A percentile compares a stretch with the other conserved stretches of the same genome.
These are phyloP conservation scores for Rhegmatorhina hoffmannsi DNA, from an alignment of 2,113 vertebrate genomes.

Conservation along the genomic window DNA sequence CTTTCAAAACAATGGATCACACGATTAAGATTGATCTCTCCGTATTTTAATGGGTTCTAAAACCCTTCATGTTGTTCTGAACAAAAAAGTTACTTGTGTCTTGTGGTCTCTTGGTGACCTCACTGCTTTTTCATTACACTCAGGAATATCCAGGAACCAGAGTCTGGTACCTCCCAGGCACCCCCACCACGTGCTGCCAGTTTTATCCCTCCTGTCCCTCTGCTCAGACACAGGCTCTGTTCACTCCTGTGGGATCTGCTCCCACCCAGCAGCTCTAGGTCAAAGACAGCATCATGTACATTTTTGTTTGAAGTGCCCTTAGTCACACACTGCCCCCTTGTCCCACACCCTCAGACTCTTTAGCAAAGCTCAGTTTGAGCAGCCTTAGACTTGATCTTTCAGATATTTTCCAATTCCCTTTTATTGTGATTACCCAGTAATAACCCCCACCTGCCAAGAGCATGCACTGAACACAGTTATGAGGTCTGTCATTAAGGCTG, in stretches of 20 bases:
- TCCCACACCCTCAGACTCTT: not conserved
- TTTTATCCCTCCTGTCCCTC: not conserved
- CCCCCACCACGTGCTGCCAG: accelerated
- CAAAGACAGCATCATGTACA: not conserved
- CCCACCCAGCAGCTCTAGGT: not conserved
- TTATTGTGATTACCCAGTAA: not conserved
- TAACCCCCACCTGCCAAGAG: not conserved
- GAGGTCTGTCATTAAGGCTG: not conserved
- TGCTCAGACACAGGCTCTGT: not conserved
- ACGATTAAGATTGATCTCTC: not conserved
- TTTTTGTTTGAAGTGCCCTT: not conserved
- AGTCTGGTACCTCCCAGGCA: not conserved
- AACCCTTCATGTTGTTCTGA: not conserved
- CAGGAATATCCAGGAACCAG: not conserved
- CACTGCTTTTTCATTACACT: not conserved
- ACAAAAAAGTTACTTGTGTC: not conserved
- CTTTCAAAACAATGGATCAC: not conserved
- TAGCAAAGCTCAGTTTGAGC: not conserved
- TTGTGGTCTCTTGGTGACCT: not conserved
- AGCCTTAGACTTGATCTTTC: not conserved
- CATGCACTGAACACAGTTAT: not conserved
- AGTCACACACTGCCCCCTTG: not conserved
- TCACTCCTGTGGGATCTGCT: not conserved
- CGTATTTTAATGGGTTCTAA: not conserved
- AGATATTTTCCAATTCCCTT: not conserved